These are phyloP conservation scores for Fragum fragum DNA, from an alignment of 2,888 invertebrate species.

Conservation along the genomic window DNA sequence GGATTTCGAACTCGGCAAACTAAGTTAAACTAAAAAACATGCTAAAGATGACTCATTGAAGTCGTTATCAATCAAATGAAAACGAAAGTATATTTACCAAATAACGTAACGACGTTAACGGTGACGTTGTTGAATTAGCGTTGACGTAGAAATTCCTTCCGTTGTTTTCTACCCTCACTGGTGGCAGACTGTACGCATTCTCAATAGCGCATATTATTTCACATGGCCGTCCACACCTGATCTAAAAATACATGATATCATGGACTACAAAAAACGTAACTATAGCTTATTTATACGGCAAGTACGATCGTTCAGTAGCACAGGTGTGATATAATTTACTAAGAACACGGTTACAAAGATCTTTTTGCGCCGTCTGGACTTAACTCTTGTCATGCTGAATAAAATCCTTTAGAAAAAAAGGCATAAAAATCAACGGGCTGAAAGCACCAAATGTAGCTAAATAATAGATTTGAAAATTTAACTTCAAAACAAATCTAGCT, in stretches of 20 bases:
- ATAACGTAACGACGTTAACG: slow-evolving; percentile 13
- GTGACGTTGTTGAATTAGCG: background rate
- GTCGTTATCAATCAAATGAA: background rate
- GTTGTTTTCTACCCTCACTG: slow-evolving; percentile 19
- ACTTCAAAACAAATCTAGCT: too few species aligned
- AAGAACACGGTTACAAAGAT: too few species aligned
- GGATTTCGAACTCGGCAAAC: background rate
- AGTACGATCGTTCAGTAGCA: too few species aligned
- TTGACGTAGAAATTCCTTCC: slow-evolving; percentile 17
- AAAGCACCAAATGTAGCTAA: too few species aligned
- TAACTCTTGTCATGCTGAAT: too few species aligned
- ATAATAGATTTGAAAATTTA: too few species aligned
- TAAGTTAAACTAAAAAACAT: background rate
- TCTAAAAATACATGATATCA: slow-evolving; percentile 12
- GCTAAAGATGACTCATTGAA: background rate
- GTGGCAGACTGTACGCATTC: slow-evolving; percentile 2
- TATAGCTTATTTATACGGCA: too few species aligned
- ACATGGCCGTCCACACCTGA: slow-evolving; percentile 26
- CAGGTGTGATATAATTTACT: too few species aligned
- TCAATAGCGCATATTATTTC: slow-evolving; percentile 17
- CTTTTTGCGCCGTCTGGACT: too few species aligned
- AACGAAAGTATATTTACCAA: background rate
- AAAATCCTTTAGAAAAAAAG: too few species aligned
- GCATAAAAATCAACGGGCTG: too few species aligned
- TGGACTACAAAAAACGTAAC: too few species aligned